These are phyloP conservation scores for Camponotus floridanus DNA, from an alignment of 1,140 invertebrate species.

Conservation along the genomic window DNA sequence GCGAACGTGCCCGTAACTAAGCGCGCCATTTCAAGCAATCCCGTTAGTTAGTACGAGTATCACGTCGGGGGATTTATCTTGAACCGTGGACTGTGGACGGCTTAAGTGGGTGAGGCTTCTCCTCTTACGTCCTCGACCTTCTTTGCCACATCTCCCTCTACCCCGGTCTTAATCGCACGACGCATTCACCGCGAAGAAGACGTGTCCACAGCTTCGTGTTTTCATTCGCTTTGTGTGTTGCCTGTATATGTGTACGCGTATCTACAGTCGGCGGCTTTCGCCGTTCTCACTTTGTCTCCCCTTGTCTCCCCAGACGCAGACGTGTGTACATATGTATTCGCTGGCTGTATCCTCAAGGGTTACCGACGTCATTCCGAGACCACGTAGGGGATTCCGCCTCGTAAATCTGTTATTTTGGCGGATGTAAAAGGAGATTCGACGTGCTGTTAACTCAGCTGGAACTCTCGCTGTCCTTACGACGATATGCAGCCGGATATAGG, in stretches of 20 bases:
- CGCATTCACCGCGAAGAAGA: constrained; percentile 45
- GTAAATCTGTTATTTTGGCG: constrained; percentile 67
- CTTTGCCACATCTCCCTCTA: constrained; percentile 5
- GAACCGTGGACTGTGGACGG: constrained; percentile 70
- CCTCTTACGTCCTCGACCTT: constrained; percentile 36
- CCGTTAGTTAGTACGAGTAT: constrained; percentile 77
- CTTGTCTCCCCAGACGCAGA: background rate
- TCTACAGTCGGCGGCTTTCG: constrained; percentile 26
- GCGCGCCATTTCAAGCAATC: constrained; percentile 77
- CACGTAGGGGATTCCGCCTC: constrained; percentile 40
- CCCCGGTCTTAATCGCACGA: constrained; percentile 59
- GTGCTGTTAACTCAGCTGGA: constrained; percentile 20
- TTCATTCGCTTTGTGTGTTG: background rate
- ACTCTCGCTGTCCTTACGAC: constrained; percentile 5
- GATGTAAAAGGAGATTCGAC: constrained; percentile 56
- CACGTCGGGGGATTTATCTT: constrained; percentile 81
- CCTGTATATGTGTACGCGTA: background rate
- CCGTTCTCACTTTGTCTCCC: background rate
- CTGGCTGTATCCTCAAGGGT: constrained; percentile 32
- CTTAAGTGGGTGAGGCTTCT: constrained; percentile 72
- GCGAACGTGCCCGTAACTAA: constrained; percentile 61
- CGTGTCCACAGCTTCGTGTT: constrained; percentile 4
- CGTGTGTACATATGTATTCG: constrained; percentile 38
- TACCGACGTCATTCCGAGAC: constrained; percentile 33
- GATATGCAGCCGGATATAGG: background rate